Percentiles rank a stretch among this genome's conserved stretches.
These are phyloP conservation scores for Ageneiosus marmoratus DNA, from an alignment of 2,113 vertebrate genomes.

Conservation along the genomic window DNA sequence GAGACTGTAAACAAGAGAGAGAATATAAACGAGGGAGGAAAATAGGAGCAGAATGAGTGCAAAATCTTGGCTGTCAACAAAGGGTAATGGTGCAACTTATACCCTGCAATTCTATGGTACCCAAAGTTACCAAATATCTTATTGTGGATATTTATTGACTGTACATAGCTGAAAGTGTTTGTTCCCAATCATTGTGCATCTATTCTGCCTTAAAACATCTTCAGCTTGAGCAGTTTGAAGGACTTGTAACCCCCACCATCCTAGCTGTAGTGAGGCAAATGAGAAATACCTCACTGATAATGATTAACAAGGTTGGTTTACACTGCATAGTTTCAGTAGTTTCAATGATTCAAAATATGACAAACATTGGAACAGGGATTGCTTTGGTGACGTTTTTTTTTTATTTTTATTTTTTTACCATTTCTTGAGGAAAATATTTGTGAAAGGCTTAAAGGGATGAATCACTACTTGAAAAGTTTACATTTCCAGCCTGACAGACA, in stretches of 20 bases:
- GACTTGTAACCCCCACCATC: background rate
- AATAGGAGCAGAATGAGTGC: background rate
- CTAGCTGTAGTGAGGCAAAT: background rate
- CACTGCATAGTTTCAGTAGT: slow-evolving; percentile 45
- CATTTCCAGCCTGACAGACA: slow-evolving; percentile 55
- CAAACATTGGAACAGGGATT: slow-evolving; percentile 41
- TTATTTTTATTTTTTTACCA: slow-evolving; percentile 18
- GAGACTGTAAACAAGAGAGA: slow-evolving; percentile 11
- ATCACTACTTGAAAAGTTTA: slow-evolving; percentile 52
- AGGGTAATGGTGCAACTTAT: background rate
- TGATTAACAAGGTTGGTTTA: slow-evolving; percentile 33
- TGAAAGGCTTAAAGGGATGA: slow-evolving; percentile 53
- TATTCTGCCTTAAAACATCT: background rate
- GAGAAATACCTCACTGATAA: slow-evolving; percentile 25
- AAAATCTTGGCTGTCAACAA: background rate
- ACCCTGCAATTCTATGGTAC: background rate
- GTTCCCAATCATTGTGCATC: background rate
- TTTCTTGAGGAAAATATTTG: slow-evolving; percentile 50
- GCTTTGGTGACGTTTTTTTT: slow-evolving; percentile 39
- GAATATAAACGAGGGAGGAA: background rate
- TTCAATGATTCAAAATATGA: slow-evolving; percentile 43
- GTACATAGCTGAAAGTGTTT: background rate
- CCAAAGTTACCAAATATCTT: background rate
- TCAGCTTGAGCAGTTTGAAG: background rate
- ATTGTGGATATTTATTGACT: background rate